Percentiles rank a stretch among this genome's conserved stretches.
These are phyloP conservation scores for Parazoanthus swiftii DNA, from an alignment of 92 coral and sea anemone genomes.

Conservation along the genomic window DNA sequence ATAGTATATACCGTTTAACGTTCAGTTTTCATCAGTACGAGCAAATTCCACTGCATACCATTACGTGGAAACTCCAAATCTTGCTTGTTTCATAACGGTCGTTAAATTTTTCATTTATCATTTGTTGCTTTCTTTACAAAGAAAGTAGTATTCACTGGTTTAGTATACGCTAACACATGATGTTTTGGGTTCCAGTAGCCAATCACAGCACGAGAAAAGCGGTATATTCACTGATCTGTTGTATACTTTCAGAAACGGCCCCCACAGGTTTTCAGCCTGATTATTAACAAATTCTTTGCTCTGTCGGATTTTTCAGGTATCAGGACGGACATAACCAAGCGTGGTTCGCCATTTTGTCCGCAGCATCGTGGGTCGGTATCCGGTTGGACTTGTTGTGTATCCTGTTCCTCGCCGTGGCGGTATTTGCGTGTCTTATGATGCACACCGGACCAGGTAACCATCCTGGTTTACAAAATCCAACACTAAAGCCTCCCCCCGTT, in stretches of 20 bases:
- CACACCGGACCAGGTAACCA: constrained; percentile 63
- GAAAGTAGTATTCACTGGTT: too few species aligned
- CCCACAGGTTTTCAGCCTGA: neutral
- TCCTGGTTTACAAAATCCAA: neutral
- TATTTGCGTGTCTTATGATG: constrained; percentile 67
- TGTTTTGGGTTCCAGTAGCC: neutral
- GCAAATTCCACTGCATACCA: too few species aligned
- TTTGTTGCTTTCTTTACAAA: too few species aligned
- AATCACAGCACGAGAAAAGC: neutral
- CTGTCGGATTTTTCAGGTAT: constrained; percentile 51
- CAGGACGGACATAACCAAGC: constrained; percentile 84
- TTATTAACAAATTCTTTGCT: neutral
- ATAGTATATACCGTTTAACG: too few species aligned
- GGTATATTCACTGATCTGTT: neutral
- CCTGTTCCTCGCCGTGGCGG: constrained; percentile 60
- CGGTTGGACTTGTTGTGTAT: constrained; percentile 75
- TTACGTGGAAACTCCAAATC: too few species aligned
- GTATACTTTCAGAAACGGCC: too few species aligned
- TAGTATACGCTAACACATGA: too few species aligned
- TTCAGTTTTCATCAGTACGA: too few species aligned
- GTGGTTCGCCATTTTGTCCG: constrained; percentile 63
- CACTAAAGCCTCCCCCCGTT: too few species aligned
- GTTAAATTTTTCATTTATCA: too few species aligned
- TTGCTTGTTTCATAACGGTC: too few species aligned
- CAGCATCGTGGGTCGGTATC: constrained; percentile 81